Evolutionary conservation across 2,797 vertebrate genomes (phyloP).

Genomic region (Neostethus bicornis): DNA sequence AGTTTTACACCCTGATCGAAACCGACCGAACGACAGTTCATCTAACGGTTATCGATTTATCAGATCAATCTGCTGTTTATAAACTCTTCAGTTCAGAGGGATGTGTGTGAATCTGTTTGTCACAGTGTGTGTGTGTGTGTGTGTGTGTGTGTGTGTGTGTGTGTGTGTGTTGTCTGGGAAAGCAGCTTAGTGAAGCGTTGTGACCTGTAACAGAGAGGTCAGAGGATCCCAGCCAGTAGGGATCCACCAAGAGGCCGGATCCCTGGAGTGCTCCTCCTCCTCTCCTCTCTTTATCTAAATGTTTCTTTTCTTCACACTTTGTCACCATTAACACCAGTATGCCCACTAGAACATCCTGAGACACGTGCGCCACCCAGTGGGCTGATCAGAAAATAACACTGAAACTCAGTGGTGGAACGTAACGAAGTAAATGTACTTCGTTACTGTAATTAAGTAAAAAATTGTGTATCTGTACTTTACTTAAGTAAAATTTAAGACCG

Average conservation of each 20-base stretch:
- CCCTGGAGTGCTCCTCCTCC: constrained; percentile 59
- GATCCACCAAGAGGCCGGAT: constrained; percentile 55
- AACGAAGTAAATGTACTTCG: too few relatives aligned
- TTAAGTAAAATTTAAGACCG: too few relatives aligned
- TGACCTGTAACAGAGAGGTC: constrained; percentile 71
- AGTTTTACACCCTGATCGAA: too few relatives aligned
- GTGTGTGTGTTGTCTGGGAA: constrained; percentile 42
- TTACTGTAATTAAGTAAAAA: too few relatives aligned
- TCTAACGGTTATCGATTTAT: too few relatives aligned
- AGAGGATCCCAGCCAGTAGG: constrained; percentile 37
- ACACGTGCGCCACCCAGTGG: constrained; percentile 73
- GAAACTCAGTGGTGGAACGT: too few relatives aligned
- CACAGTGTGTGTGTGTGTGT: constrained; percentile 33
- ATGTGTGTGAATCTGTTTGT: constrained; percentile 36
- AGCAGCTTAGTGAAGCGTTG: constrained; percentile 74
- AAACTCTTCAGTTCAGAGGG: constrained; percentile 41
- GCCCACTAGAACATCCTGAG: constrained; percentile 33
- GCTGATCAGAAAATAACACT: constrained; percentile 47
- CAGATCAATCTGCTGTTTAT: too few relatives aligned
- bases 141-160: constrained; percentile 14
- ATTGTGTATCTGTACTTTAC: not conserved
- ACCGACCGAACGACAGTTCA: too few relatives aligned
- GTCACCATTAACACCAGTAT: constrained; percentile 32
- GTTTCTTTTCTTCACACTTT: constrained; percentile 76
- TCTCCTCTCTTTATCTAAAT: constrained; percentile 74